Evolutionary conservation across 2,113 vertebrate genomes (phyloP).

Genomic region (Clupea harengus): DNA sequence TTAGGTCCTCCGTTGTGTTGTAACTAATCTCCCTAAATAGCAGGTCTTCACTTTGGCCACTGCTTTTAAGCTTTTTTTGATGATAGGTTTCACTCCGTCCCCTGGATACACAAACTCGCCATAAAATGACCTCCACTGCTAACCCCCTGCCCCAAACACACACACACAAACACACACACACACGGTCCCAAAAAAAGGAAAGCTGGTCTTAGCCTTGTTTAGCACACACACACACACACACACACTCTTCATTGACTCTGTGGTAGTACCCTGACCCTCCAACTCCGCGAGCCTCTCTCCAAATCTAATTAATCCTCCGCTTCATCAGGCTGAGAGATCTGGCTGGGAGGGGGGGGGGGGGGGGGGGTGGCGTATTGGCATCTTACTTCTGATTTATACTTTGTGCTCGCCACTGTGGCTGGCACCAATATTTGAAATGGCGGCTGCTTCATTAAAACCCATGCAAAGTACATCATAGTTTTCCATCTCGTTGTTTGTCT

Average conservation of each 20-base stretch:
- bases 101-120: neutral
- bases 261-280: neutral
- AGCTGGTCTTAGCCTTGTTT: neutral
- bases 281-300: conserved; percentile 40
- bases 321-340: conserved; percentile 63
- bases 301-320: conserved; percentile 64
- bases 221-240: neutral
- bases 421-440: conserved; percentile 43
- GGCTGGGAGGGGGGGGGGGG: conserved; percentile 29
- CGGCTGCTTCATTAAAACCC: conserved; percentile 50
- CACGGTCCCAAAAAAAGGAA: neutral
- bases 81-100: neutral
- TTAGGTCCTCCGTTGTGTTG: neutral
- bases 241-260: conserved; percentile 18
- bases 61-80: neutral
- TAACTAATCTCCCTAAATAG: neutral
- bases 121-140: neutral
- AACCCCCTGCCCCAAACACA: neutral
- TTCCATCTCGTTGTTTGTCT: conserved; percentile 44
- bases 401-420: conserved; percentile 46
- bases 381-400: conserved; percentile 59
- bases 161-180: neutral
- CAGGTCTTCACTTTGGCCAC: neutral
- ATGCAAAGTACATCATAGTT: conserved; percentile 44
- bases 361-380: conserved; percentile 50